phyloP scores from a whole-genome alignment of 2,113 vertebrate species.

The Ariopsis seemanni region DNA sequence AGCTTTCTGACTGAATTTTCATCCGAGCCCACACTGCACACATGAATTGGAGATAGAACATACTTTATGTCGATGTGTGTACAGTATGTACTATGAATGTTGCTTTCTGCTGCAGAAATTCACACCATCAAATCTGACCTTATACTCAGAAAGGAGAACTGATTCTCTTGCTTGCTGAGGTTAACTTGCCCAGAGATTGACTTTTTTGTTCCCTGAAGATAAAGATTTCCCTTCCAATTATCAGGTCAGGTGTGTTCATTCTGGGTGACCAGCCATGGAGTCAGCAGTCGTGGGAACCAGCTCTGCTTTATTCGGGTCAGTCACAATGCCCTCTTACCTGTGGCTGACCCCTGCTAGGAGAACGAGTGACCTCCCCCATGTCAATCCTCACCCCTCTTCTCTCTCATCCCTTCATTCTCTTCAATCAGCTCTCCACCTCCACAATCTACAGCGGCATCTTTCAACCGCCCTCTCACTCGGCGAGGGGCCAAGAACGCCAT shows the following conservation, averaged over 20 bases:
- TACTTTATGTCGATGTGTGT: neutral
- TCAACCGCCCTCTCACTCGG: slow-evolving; percentile 39
- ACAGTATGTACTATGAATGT: neutral
- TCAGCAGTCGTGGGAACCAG: slow-evolving; percentile 49
- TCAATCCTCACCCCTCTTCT: slow-evolving; percentile 57
- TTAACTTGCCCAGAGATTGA: neutral
- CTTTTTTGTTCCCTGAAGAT: neutral
- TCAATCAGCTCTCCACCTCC: slow-evolving; percentile 51
- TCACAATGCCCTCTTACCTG: slow-evolving; percentile 58
- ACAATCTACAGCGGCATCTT: slow-evolving; percentile 45
- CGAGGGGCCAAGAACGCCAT: slow-evolving; percentile 6
- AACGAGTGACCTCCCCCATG: slow-evolving; percentile 41
- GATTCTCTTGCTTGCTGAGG: neutral
- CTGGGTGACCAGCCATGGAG: neutral
- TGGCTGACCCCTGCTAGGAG: slow-evolving; percentile 58
- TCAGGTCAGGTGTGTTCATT: slow-evolving; percentile 28
- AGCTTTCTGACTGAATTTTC: neutral
- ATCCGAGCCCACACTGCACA: neutral
- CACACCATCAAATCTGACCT: neutral
- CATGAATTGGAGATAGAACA: neutral
- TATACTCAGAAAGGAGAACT: neutral
- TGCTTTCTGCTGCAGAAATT: neutral
- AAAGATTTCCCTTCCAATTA: slow-evolving; percentile 8
- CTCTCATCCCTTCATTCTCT: slow-evolving; percentile 45
- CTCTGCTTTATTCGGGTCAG: slow-evolving; percentile 51